These are phyloP conservation scores for Pitangus sulphuratus DNA, from an alignment of 2,797 vertebrate genomes.

Conservation along the genomic window DNA sequence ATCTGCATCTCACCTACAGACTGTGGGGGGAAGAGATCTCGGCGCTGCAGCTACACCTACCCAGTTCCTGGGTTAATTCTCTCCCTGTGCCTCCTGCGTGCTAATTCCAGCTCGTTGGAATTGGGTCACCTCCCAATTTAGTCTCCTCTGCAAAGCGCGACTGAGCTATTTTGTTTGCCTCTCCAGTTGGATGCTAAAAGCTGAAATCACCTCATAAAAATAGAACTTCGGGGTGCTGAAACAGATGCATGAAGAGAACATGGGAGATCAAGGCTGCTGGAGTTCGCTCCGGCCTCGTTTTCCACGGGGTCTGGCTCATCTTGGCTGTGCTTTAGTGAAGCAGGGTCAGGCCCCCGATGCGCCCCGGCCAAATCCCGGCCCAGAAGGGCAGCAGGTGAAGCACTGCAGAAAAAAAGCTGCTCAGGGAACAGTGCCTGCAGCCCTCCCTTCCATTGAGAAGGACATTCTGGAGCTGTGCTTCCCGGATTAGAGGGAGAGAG, in stretches of 20 bases:
- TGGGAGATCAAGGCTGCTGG: neutral
- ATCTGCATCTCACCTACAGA: neutral
- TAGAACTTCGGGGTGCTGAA: neutral
- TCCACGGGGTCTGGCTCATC: neutral
- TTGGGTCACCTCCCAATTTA: constrained; percentile 32
- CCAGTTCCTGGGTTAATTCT: neutral
- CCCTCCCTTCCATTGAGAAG: neutral
- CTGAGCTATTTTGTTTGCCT: neutral
- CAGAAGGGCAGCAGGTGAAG: neutral
- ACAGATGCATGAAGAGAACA: neutral
- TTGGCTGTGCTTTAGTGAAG: neutral
- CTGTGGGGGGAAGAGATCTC: neutral
- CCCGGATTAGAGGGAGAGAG: neutral
- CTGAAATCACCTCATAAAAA: constrained; percentile 11
- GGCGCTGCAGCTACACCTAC: neutral
- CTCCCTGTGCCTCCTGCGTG: neutral
- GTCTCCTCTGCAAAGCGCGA: neutral
- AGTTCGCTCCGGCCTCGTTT: neutral
- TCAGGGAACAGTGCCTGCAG: neutral
- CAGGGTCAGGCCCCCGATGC: neutral
- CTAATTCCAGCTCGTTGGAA: constrained; percentile 14
- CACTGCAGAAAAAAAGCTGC: neutral
- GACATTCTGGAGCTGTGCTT: neutral
- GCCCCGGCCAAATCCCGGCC: neutral
- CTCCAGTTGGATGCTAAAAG: neutral